Base-by-base conservation (phyloP, 2,113 vertebrate genomes). In the Rhineura floridana region DNA sequence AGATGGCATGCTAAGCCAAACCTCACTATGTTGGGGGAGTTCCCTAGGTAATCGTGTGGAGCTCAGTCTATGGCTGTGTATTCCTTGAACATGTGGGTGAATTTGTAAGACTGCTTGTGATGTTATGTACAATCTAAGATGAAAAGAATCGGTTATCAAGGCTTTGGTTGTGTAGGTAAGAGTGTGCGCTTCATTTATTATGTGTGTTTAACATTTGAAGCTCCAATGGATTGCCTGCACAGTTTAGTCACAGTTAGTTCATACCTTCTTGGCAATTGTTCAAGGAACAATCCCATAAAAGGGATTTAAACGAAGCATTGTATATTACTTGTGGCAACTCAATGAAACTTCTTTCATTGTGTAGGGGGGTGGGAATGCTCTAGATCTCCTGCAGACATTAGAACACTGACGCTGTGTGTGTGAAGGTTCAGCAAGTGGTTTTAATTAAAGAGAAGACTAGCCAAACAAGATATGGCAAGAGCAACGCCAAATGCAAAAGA, bases 221-320 rank as follows among this genome's bases (percentile, higher is more conserved):
- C 72, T 6, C 69, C 59, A 17, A 33, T 83, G 4, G 55, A 76
- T n/a, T 46, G 78, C 76, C 52, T 44, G 30, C 2, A 23, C 19
- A 65, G 44, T 50, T 81, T 52, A 82, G 28, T 59, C 73, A 69
- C 6, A 9, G 46, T 84, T 23, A 78, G 28, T 15, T 86, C 1
- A 0, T 90, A 88, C 91, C 33, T 88, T 89, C 3, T 73, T 86
- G 86, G n/a, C 4, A 87, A 85, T 88, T 62, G 12, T n/a, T 90
- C 59, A 91, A 89, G 21, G 4, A 78, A 67, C 50, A 50, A 10
- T 44, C 76, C 15, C 55, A 88, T 63, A 80, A 50, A 77, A 50
- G 1, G 1, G 55, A 63, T 25, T 79, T 77, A 90, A 77, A 67
- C 50, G 86, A 81, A 86, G 86, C 13, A 65, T 81, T 59, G 2